Percentiles rank a stretch among this genome's conserved stretches.
These are phyloP conservation scores for Eriosoma lanigerum DNA, from an alignment of 1,140 invertebrate species.

Conservation along the genomic window DNA sequence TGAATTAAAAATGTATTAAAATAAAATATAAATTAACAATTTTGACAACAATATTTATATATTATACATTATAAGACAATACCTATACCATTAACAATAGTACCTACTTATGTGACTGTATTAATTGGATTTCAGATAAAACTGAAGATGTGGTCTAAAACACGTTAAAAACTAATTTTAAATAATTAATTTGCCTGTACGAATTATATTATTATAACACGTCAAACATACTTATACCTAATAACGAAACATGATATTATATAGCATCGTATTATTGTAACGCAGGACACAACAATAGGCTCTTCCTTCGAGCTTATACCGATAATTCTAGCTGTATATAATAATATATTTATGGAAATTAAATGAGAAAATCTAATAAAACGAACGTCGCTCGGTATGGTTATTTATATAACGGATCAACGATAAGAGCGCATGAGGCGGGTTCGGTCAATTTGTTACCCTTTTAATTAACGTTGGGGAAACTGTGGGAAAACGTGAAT, in stretches of 20 bases:
- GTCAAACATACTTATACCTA: too few species aligned
- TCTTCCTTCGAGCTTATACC: neutral
- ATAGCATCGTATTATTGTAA: neutral
- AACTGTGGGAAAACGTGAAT: slow-evolving; percentile 40
- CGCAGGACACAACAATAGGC: neutral
- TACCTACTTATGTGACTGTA: too few species aligned
- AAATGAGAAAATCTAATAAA: slow-evolving; percentile 45
- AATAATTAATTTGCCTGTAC: too few species aligned
- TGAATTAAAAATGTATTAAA: too few species aligned
- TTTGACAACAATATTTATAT: too few species aligned
- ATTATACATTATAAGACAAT: too few species aligned
- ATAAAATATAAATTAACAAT: too few species aligned
- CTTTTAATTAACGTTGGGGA: slow-evolving; percentile 49
- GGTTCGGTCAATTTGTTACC: slow-evolving; percentile 49
- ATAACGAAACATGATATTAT: neutral
- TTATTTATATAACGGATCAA: slow-evolving; percentile 49
- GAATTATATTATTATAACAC: too few species aligned
- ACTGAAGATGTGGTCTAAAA: too few species aligned
- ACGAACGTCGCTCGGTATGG: slow-evolving; percentile 30
- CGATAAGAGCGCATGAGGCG: slow-evolving; percentile 3
- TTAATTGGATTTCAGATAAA: too few species aligned
- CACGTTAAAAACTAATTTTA: too few species aligned
- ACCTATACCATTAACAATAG: too few species aligned
- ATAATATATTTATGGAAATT: slow-evolving; percentile 33
- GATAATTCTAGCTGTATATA: neutral